A percentile compares a stretch with the other conserved stretches of the same genome.
phyloP scores from a whole-genome alignment of 1,140 invertebrate genomes.

The Melipona quadrifasciata region DNA sequence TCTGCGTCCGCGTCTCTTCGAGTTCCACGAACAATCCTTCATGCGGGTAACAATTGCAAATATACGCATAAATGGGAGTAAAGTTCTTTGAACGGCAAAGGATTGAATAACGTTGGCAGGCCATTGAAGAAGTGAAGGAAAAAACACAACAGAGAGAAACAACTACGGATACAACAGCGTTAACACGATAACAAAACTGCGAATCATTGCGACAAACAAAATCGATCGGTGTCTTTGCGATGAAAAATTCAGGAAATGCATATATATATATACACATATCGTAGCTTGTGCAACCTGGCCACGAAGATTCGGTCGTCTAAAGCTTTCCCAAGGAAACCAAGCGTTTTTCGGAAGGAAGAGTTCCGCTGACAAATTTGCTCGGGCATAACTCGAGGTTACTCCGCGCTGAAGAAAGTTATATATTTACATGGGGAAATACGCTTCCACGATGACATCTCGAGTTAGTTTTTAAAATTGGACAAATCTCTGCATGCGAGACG shows the following conservation, averaged over 20 bases:
- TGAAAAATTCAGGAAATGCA: background rate
- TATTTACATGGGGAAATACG: background rate
- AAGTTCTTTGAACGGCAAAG: background rate
- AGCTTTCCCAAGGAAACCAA: background rate
- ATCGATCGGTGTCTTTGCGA: background rate
- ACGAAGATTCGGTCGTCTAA: background rate
- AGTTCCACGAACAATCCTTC: background rate
- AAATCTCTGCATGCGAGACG: background rate
- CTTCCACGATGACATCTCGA: background rate
- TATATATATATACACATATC: rapidly evolving
- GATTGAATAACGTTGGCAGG: background rate
- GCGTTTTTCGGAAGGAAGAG: background rate
- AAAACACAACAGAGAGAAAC: conserved; percentile 10
- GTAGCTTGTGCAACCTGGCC: conserved; percentile 1
- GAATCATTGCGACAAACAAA: conserved; percentile 2
- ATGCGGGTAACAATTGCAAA: background rate
- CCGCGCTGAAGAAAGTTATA: background rate
- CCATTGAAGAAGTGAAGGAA: conserved; percentile 35
- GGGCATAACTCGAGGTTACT: background rate
- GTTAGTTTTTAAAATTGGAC: background rate
- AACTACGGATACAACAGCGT: conserved; percentile 18
- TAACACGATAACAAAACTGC: background rate
- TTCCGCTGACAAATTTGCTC: background rate
- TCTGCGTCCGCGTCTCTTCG: no score
- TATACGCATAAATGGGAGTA: no score